Evolutionary conservation across 1,140 invertebrate genomes (phyloP).

Genomic region (Nephila pilipes): DNA sequence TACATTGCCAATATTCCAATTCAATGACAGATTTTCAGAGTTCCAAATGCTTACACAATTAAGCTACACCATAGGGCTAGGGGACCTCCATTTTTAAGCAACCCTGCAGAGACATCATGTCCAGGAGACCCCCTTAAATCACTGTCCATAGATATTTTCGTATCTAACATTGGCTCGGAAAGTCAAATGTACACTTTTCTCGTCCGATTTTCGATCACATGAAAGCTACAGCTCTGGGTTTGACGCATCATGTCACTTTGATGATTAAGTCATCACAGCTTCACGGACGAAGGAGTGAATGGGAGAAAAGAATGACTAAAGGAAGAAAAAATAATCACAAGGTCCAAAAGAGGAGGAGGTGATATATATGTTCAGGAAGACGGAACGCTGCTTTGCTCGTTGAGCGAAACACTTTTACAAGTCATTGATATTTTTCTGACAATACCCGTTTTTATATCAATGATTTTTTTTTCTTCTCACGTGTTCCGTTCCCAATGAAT

Average conservation of each 20-base stretch:
- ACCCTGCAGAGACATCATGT: no score
- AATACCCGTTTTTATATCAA: constrained; percentile 1
- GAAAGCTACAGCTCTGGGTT: not conserved
- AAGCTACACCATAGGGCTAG: no score
- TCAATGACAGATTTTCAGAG: no score
- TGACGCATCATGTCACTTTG: constrained; percentile 20
- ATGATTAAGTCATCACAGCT: constrained; percentile 40
- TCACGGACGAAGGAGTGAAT: not conserved
- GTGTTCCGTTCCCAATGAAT: constrained; percentile 4
- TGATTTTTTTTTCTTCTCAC: constrained; percentile 1
- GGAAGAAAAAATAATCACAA: not conserved
- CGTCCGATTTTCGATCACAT: not conserved
- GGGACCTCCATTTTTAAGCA: no score
- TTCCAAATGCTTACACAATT: no score
- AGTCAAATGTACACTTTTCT: not conserved
- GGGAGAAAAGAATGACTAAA: not conserved
- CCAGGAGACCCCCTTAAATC: no score
- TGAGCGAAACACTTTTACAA: constrained; percentile 26
- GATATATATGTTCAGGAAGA: constrained; percentile 24
- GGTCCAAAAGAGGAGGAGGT: constrained; percentile 2
- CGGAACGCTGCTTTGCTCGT: constrained; percentile 28
- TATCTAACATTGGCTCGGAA: no score
- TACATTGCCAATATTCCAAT: no score
- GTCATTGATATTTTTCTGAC: constrained; percentile 30
- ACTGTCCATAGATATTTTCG: no score